Conservation (phyloP, 2,797 vertebrate genomes). For the Sphenopsis melanotis region DNA sequence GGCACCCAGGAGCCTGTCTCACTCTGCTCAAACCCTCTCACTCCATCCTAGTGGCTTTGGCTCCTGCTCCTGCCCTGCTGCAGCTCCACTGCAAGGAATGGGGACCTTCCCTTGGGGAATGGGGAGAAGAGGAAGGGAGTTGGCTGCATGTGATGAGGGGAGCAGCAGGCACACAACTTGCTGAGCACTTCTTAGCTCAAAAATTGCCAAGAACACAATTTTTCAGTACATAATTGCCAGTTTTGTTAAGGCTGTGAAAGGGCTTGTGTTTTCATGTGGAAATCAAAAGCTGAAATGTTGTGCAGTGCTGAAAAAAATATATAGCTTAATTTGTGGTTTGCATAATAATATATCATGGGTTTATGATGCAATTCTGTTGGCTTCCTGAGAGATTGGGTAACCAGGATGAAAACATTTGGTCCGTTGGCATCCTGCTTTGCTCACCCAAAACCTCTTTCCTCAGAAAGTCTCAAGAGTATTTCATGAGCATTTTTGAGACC, state of each 20-base stretch:
- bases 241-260: not conserved
- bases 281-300: not conserved
- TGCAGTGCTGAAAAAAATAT: not conserved
- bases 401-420: not conserved
- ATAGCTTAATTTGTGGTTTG: not conserved
- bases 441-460: not conserved
- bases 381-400: not conserved
- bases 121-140: not conserved
- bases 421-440: not conserved
- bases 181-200: not conserved
- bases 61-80: not conserved
- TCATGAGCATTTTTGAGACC: not conserved
- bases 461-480: not conserved
- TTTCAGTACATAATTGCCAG: not conserved
- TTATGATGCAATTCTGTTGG: not conserved
- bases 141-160: accelerated
- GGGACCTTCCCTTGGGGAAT: not conserved
- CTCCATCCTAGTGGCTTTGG: not conserved
- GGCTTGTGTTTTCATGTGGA: not conserved
- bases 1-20: not conserved
- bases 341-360: not conserved
- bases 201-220: not conserved
- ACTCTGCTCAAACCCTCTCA: not conserved
- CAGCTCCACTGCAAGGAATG: not conserved
- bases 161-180: accelerated